Evolutionary conservation across 1,140 invertebrate genomes (phyloP), one percentile per base, ranked within the genome.

Genomic region (Brachionus rubens): DNA sequence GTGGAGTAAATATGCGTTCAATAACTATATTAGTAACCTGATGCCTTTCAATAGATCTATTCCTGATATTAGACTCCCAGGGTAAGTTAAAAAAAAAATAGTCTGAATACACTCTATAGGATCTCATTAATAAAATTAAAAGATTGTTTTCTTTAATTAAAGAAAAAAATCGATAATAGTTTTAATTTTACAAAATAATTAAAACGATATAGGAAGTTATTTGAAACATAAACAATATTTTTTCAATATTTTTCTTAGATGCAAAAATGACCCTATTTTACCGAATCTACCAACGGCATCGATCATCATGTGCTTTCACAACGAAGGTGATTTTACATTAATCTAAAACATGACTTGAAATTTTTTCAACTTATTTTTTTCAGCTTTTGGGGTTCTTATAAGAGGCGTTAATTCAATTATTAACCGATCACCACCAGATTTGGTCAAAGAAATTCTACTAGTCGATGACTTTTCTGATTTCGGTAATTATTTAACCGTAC

Each of bases 1-100:
- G 14, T 99, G 94, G 93, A 86, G 91, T 81, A 93, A 95, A 80
- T 98, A 99, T 85, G 96, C 95, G 3, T 98, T 98, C 85, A 99
- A 99, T 88, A 93, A 98, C 84, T 99, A 98, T 82, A 92, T 90
- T 77, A 96, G 94, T 82, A 95, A 99, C 86, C 87, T 96, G 84
- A 97, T 99, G 81, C 97, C 94, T 16, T 88, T 99, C 41, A 91
- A 94, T 81, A 87, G 96, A 78, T 89, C 88, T 54, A 87, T 99
- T 77, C 94, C 94, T 0, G 94, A 98, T 88, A 91, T 92, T 1
- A 87, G 96, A 76, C 94, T 98, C 85, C 89, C 91, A 82, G 95
- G 94, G 94, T 95, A 93, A 78, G 86, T 90, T 1, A 89, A 88
- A n/a, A n/a, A n/a, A n/a, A n/a, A n/a, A n/a, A n/a, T n/a, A n/a